phyloP scores from a whole-genome alignment of 2,113 vertebrate genomes.

The Pelecanus crispus region DNA sequence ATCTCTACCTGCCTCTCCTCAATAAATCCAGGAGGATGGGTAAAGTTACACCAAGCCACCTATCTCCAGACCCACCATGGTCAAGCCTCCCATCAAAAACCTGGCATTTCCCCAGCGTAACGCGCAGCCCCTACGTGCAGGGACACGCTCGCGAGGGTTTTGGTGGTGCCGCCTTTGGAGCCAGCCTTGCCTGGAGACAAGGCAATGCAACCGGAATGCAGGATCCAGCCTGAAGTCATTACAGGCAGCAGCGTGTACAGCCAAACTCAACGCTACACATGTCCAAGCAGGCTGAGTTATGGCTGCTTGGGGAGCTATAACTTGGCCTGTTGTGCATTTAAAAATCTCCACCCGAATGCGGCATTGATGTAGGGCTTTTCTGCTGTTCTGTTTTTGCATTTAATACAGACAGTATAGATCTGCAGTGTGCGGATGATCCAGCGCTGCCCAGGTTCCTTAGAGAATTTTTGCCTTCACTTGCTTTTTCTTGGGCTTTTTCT shows the following conservation, averaged over 20 bases:
- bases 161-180: not conserved
- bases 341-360: not conserved
- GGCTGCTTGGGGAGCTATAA: not conserved
- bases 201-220: not conserved
- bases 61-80: too few relatives aligned
- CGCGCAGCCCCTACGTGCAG: not conserved
- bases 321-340: not conserved
- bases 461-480: not conserved
- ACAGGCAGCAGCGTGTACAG: not conserved
- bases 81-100: not conserved
- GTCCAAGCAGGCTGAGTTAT: slow-evolving; percentile 22
- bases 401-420: not conserved
- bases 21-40: not conserved
- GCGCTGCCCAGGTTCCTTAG: not conserved
- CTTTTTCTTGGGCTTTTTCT: not conserved
- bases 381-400: not conserved
- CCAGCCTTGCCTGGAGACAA: not conserved
- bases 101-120: not conserved
- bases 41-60: not conserved
- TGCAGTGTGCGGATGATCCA: not conserved
- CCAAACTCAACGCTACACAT: not conserved
- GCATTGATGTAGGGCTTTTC: not conserved
- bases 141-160: rapidly evolving
- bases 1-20: not conserved
- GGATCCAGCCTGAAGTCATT: not conserved